Percentiles rank a stretch among this genome's conserved stretches.
These are phyloP conservation scores for Abscondita cerata DNA, from an alignment of 2,888 invertebrate genomes.

Conservation along the genomic window DNA sequence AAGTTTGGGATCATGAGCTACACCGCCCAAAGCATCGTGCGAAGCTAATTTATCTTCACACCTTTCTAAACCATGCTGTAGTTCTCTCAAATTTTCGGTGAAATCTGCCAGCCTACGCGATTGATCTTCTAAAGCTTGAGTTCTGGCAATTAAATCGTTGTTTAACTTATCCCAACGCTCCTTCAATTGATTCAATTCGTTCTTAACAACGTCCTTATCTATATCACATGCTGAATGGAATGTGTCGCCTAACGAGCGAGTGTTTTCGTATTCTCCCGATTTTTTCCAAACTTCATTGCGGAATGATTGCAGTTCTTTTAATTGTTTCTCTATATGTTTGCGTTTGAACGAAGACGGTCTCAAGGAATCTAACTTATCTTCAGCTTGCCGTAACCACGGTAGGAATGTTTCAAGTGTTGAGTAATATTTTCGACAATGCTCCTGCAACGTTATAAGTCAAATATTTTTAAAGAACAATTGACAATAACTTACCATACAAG, in stretches of 20 bases:
- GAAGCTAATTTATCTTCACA: constrained; percentile 86
- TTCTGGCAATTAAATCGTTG: constrained; percentile 78
- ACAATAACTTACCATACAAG: constrained; percentile 68
- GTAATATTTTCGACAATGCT: constrained; percentile 90
- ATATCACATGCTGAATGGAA: constrained; percentile 88
- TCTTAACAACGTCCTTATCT: constrained; percentile 88
- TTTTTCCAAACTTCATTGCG: constrained; percentile 94
- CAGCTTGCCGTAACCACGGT: constrained; percentile 87
- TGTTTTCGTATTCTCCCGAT: constrained; percentile 92
- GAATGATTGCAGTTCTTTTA: constrained; percentile 86
- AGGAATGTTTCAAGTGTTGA: constrained; percentile 84
- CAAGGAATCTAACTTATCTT: constrained; percentile 81
- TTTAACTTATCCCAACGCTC: constrained; percentile 91
- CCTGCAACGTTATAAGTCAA: constrained; percentile 51
- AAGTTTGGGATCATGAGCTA: constrained; percentile 83
- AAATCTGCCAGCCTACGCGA: constrained; percentile 83
- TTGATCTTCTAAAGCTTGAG: constrained; percentile 83
- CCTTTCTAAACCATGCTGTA: constrained; percentile 84
- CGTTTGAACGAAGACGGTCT: constrained; percentile 83
- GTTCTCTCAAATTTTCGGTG: constrained; percentile 81
- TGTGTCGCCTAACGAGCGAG: constrained; percentile 83
- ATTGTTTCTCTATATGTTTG: constrained; percentile 84
- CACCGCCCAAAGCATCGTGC: constrained; percentile 75
- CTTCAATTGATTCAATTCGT: constrained; percentile 80
- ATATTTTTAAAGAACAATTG: background rate